Percentiles rank a stretch among this genome's conserved stretches.
Conservation (phyloP, 2,113 vertebrate species). For the Bothrops jararaca region DNA sequence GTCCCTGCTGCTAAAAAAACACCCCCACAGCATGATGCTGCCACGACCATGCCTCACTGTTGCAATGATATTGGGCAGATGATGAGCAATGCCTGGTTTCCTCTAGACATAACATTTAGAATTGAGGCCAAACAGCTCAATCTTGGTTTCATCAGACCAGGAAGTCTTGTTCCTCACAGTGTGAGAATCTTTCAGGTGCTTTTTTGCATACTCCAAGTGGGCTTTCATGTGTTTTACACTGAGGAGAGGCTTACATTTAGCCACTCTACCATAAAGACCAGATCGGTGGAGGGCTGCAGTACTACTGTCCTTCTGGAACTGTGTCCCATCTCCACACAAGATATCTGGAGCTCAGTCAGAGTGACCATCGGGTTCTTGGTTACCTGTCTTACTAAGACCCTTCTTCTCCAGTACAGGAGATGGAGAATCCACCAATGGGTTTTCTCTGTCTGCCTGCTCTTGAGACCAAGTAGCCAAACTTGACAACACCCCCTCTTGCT, state of each 20-base stretch:
- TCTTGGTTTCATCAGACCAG: neutral
- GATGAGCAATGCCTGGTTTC: neutral
- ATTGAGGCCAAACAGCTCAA: neutral
- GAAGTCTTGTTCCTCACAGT: neutral
- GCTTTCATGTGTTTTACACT: neutral
- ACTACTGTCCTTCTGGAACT: neutral
- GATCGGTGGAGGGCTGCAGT: neutral
- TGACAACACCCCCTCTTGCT: too few species aligned
- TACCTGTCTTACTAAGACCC: neutral
- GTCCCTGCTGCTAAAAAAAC: neutral
- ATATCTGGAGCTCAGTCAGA: neutral
- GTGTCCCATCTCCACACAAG: neutral
- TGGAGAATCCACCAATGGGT: too few species aligned
- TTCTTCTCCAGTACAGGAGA: too few species aligned
- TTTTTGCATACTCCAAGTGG: neutral
- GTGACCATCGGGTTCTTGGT: neutral
- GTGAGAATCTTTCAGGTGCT: neutral
- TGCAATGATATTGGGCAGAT: neutral
- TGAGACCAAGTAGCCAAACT: too few species aligned
- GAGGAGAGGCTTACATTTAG: neutral
- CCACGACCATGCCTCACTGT: neutral
- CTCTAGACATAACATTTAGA: neutral
- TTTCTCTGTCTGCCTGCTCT: too few species aligned
- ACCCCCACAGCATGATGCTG: neutral
- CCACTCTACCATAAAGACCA: neutral